These are phyloP conservation scores for Pocillopora verrucosa DNA, from an alignment of 64 coral and sea anemone genomes.

Conservation along the genomic window DNA sequence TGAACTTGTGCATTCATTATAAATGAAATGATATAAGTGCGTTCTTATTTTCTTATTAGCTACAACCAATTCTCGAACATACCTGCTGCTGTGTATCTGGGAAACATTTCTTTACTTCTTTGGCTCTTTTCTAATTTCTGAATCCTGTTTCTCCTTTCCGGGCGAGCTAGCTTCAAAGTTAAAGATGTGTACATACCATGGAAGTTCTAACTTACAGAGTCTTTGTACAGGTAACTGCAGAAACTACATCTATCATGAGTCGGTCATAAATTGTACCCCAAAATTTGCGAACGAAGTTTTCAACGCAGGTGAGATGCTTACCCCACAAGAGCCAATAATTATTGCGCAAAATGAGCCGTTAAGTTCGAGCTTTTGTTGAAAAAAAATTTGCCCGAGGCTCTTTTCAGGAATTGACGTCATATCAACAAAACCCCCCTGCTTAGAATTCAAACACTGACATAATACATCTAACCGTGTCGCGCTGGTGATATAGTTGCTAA, in stretches of 20 bases:
- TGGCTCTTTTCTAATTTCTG: not conserved
- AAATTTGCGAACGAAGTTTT: not conserved
- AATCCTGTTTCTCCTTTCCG: not conserved
- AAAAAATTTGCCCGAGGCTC: not conserved
- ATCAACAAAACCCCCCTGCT: conserved; percentile 10
- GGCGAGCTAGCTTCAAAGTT: not conserved
- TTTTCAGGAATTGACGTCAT: not conserved
- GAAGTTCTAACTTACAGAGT: not conserved
- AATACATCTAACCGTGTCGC: not conserved
- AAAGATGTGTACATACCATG: not conserved
- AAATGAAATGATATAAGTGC: no score
- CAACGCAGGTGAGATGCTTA: not conserved
- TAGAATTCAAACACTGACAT: not conserved
- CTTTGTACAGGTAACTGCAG: not conserved
- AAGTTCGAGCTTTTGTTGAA: not conserved
- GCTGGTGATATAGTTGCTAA: no score
- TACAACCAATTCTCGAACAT: not conserved
- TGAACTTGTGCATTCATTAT: no score
- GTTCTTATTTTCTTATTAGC: not conserved
- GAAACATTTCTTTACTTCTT: not conserved
- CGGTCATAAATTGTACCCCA: not conserved
- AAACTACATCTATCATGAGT: not conserved
- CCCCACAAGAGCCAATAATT: not conserved
- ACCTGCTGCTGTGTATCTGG: not conserved
- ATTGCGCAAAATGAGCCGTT: not conserved